phyloP scores from a whole-genome alignment of 1,140 invertebrate genomes.

The Drosophila mayri region DNA sequence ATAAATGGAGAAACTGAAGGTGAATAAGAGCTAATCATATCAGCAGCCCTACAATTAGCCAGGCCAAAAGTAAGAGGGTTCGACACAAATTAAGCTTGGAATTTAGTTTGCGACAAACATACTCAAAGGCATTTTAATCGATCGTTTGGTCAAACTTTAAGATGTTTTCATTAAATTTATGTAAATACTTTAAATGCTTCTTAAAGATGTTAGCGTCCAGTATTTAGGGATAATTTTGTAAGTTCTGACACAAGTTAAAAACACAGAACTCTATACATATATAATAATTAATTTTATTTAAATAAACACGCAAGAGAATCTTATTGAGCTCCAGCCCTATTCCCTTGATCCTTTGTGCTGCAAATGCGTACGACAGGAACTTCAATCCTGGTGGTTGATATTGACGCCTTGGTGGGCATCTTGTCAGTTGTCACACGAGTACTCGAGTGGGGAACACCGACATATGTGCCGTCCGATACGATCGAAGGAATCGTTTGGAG shows the following conservation, averaged over 20 bases:
- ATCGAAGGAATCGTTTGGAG: slow-evolving; percentile 5
- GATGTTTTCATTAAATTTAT: neutral
- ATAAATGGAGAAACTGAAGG: slow-evolving; percentile 4
- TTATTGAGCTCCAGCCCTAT: neutral
- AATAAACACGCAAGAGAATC: neutral
- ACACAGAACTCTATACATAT: too few relatives aligned
- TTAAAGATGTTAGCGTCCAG: neutral
- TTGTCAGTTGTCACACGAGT: neutral
- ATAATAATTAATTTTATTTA: neutral
- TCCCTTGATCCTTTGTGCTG: neutral
- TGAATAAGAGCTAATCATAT: slow-evolving; percentile 47
- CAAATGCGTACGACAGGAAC: neutral
- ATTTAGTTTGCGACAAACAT: neutral
- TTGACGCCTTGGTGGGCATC: neutral
- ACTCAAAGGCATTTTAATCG: neutral
- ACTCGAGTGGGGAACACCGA: neutral
- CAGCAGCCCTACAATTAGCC: slow-evolving; percentile 21
- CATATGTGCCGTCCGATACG: neutral
- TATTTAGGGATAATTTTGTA: too few relatives aligned
- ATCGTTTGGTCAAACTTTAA: neutral
- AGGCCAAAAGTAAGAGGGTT: neutral
- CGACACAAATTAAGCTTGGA: neutral
- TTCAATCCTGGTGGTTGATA: neutral
- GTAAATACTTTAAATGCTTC: neutral
- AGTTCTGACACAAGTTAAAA: too few relatives aligned